Evolutionary conservation across 2,113 vertebrate species (phyloP).

Genomic region (Bucco capensis): DNA sequence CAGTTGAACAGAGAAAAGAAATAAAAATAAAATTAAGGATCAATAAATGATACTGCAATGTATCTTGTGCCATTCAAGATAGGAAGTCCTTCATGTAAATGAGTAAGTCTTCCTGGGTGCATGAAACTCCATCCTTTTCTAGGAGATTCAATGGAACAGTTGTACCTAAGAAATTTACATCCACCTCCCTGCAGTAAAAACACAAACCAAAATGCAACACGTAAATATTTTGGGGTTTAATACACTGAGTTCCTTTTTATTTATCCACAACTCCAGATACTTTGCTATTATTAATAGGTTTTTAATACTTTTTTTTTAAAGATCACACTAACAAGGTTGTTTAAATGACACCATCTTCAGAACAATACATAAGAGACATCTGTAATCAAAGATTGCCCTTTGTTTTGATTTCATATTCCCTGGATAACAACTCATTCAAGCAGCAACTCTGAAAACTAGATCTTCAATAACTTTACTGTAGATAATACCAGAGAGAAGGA

Average conservation of each 20-base stretch:
- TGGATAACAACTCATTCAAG: neutral
- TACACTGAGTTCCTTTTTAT: neutral
- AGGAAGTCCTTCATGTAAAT: conserved; percentile 96
- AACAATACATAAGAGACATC: neutral
- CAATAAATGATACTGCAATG: conserved; percentile 96
- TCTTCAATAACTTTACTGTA: neutral
- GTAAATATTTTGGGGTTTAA: neutral
- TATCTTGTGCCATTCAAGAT: conserved; percentile 94
- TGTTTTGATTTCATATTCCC: neutral
- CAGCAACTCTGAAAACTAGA: neutral
- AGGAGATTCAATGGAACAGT: conserved; percentile 92
- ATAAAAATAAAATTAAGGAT: conserved; percentile 78
- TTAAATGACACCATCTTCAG: neutral
- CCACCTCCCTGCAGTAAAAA: conserved; percentile 86
- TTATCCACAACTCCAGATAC: neutral
- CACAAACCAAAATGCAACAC: conserved; percentile 8
- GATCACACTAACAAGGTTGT: neutral
- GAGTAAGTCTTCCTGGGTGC: conserved; percentile 95
- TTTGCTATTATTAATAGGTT: neutral
- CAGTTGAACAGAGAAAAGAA: neutral
- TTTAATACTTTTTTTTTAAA: neutral
- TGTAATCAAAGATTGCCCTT: neutral
- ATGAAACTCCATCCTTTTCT: conserved; percentile 99
- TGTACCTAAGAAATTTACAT: conserved; percentile 94
- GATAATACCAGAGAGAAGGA: neutral